Conservation (phyloP, 2,888 invertebrate genomes). For the Noctuana brunneofusca region DNA sequence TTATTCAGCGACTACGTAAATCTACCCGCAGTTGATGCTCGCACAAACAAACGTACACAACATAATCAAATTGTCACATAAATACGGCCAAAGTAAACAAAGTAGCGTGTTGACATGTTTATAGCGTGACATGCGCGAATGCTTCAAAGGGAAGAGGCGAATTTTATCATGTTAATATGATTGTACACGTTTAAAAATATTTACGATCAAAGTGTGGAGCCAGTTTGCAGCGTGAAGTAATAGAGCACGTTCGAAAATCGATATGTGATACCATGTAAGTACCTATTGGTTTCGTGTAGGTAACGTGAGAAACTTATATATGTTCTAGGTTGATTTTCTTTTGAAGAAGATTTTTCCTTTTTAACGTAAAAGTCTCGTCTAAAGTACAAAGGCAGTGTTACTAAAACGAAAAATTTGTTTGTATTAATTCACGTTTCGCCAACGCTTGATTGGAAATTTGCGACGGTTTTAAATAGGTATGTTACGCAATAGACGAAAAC, state of each 20-base stretch:
- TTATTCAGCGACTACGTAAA: slow-evolving; percentile 25
- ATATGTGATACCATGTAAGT: neutral
- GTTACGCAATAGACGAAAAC: slow-evolving; percentile 15
- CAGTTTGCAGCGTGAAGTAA: neutral
- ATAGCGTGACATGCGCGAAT: slow-evolving; percentile 20
- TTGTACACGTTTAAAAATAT: slow-evolving; percentile 22
- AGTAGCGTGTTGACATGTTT: slow-evolving; percentile 29
- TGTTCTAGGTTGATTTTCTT: neutral
- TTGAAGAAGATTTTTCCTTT: neutral
- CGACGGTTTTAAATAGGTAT: slow-evolving; percentile 12
- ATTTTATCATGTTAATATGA: slow-evolving; percentile 22
- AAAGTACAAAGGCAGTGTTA: neutral
- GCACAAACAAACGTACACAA: slow-evolving; percentile 20
- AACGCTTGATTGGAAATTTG: neutral
- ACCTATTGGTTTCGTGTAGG: neutral
- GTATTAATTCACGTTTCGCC: neutral
- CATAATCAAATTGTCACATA: slow-evolving; percentile 27
- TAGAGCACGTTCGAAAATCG: slow-evolving; percentile 13
- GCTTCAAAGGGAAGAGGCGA: slow-evolving; percentile 12
- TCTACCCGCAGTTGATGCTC: slow-evolving; percentile 19
- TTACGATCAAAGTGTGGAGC: slow-evolving; percentile 15
- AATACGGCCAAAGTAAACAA: slow-evolving; percentile 24
- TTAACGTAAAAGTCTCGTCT: neutral
- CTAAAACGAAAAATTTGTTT: neutral
- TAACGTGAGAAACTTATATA: neutral